A percentile compares a stretch with the other conserved stretches of the same genome.
These are phyloP conservation scores for Syngnathus acus DNA, from an alignment of 2,797 vertebrate species.

Conservation along the genomic window DNA sequence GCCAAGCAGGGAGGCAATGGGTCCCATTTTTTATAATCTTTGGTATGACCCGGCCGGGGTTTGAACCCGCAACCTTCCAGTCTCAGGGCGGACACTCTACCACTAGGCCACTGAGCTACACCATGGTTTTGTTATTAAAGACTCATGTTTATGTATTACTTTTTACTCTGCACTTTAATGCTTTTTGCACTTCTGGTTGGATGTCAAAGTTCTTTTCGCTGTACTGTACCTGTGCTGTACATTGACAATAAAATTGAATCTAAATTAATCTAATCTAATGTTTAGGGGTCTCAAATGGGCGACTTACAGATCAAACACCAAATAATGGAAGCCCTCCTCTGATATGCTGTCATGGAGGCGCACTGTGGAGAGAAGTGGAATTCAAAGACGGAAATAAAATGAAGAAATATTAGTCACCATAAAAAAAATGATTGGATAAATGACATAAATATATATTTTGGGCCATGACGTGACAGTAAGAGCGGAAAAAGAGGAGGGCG, in stretches of 20 bases:
- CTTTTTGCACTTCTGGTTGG: no score
- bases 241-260: no score
- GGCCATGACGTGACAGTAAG: background rate
- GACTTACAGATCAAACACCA: slow-evolving; percentile 98
- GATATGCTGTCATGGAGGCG: slow-evolving; percentile 99
- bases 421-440: background rate
- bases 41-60: no score
- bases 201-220: no score
- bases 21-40: no score
- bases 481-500: slow-evolving; percentile 15
- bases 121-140: background rate
- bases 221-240: no score
- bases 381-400: background rate
- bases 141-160: no score
- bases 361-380: slow-evolving; percentile 62
- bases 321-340: slow-evolving; percentile 96
- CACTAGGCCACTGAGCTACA: no score
- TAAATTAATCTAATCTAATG: background rate
- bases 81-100: no score
- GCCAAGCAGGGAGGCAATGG: no score
- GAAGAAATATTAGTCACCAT: background rate
- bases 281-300: background rate
- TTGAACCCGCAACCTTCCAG: no score
- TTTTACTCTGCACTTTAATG: no score
- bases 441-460: background rate